Evolutionary conservation across 1,140 invertebrate genomes (phyloP), one percentile per base, ranked within the genome.

Genomic region (Euura lappo): DNA sequence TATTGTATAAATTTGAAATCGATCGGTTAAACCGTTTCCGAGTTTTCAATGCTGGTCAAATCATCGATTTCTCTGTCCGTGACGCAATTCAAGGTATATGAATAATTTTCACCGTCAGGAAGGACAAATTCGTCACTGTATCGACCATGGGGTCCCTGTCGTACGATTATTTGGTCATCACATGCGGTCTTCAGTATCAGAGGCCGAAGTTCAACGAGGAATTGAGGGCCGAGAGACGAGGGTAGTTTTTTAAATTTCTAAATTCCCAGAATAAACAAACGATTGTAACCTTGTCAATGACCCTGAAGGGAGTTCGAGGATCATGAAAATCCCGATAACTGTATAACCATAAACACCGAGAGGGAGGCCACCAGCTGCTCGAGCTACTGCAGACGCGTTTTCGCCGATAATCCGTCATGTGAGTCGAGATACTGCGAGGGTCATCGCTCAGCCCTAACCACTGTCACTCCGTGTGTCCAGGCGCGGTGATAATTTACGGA

Each of bases 121-220:
- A 88, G 74, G 86, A 90, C 42, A 92, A 92, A 78, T 87, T 87
- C 65, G 86, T 93, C 2, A 79, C 86, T 4, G 80, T 93, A 2
- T 88, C 88, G 79, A 84, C 87, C 6, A 86, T 87, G 44, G 86
- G 86, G 3, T 80, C 86, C 2, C 80, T 93, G 51, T 84, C 82
- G 42, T 93, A 93, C 75, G 92, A 93, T 79, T 89, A 91, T 74
- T 79, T 93, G 7, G 84, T 93, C 5, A 74, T 93, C 44, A 88
- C 90, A 3, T 90, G 89, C 74, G 92, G 91, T 0, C 80, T 89
- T 44, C 90, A 92, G 76, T 93, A 91, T 76, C 87, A 90, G 73
- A 88, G 85, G 76, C 90, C 91, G 0, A 82, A 85, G 10, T 88
- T 88, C 75, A 73, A 82, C 70, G 78, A 82, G 71, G 74, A 88